Evolutionary conservation across 1,140 invertebrate genomes (phyloP).

Genomic region (Drosophila chauvacae): DNA sequence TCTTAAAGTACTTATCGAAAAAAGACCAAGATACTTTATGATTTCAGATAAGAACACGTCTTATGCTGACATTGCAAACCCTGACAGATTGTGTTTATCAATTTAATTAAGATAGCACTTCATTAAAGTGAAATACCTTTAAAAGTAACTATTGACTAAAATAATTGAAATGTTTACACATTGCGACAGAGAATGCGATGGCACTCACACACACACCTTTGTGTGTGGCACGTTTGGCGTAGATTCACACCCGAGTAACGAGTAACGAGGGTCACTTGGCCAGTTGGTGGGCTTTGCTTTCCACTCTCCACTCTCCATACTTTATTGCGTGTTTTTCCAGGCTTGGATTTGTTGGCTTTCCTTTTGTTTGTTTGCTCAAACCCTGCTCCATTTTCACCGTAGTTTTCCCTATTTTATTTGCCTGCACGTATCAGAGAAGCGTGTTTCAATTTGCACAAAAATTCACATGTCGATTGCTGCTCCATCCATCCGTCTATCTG

Average conservation of each 20-base stretch:
- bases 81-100: slow-evolving; percentile 20
- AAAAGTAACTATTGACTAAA: slow-evolving; percentile 5
- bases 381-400: background rate
- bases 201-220: slow-evolving; percentile 8
- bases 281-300: slow-evolving; percentile 23
- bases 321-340: slow-evolving; percentile 70
- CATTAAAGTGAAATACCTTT: slow-evolving; percentile 7
- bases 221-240: slow-evolving; percentile 10
- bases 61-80: background rate
- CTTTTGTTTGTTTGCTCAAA: slow-evolving; percentile 68
- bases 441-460: slow-evolving; percentile 80
- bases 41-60: slow-evolving; percentile 4
- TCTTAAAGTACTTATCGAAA: background rate
- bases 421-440: slow-evolving; percentile 67
- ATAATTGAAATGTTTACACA: slow-evolving; percentile 37
- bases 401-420: slow-evolving; percentile 56
- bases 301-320: slow-evolving; percentile 46
- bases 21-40: slow-evolving; percentile 6
- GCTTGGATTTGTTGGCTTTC: slow-evolving; percentile 70
- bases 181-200: background rate
- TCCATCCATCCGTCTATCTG: slow-evolving; percentile 57
- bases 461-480: slow-evolving; percentile 73
- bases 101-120: slow-evolving; percentile 24
- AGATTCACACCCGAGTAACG: slow-evolving; percentile 5
- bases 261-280: slow-evolving; percentile 25